These are phyloP conservation scores for Phasianus colchicus DNA, from an alignment of 2,113 vertebrate species.

Conservation along the genomic window DNA sequence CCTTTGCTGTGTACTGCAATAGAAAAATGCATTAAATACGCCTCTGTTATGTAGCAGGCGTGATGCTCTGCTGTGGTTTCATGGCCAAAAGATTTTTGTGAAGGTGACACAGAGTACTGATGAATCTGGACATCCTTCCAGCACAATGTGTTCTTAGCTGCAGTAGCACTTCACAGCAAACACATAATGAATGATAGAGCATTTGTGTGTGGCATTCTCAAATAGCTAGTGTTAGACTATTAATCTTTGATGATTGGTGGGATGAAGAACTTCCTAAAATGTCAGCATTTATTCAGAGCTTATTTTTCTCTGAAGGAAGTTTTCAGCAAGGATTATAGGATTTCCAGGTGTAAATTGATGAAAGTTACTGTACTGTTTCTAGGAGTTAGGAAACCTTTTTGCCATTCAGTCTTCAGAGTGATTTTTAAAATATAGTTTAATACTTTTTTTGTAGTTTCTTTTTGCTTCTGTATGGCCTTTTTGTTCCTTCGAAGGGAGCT, in stretches of 20 bases:
- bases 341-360: background rate
- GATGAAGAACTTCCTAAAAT: background rate
- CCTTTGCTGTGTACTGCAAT: background rate
- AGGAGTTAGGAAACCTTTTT: background rate
- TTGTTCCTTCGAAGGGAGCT: background rate
- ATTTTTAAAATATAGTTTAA: background rate
- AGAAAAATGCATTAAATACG: background rate
- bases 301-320: background rate
- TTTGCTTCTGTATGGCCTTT: background rate
- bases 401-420: background rate
- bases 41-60: background rate
- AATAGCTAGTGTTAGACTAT: background rate
- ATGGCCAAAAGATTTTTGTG: background rate
- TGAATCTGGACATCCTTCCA: conserved; percentile 21
- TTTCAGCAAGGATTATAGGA: background rate
- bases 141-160: conserved; percentile 31
- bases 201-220: conserved; percentile 37
- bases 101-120: background rate
- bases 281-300: background rate
- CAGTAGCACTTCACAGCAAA: conserved; percentile 40
- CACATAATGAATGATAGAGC: conserved; percentile 36
- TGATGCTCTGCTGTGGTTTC: background rate
- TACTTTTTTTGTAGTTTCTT: background rate
- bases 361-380: background rate
- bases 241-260: background rate